Conservation (phyloP, 2,113 vertebrate species). For the Cyprinodon variegatus region DNA sequence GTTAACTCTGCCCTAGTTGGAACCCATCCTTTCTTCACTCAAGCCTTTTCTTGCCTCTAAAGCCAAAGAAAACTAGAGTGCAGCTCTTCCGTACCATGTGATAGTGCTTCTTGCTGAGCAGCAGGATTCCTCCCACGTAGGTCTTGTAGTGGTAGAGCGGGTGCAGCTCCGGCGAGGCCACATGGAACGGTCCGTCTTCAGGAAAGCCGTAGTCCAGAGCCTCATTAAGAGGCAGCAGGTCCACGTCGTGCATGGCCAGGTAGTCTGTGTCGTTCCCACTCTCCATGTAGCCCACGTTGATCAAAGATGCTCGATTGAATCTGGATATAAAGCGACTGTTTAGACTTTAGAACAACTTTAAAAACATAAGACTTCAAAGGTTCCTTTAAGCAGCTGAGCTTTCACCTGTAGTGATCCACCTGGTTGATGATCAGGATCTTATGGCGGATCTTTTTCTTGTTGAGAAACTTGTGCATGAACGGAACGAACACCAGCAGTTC, state of each 20-base stretch:
- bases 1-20: too few relatives aligned
- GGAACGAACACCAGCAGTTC: conserved; percentile 94
- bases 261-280: conserved; percentile 95
- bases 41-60: neutral
- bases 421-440: conserved; percentile 94
- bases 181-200: conserved; percentile 90
- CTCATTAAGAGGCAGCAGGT: conserved; percentile 92
- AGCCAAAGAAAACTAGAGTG: neutral
- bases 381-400: neutral
- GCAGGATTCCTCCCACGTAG: conserved; percentile 95
- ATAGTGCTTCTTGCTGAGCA: conserved; percentile 95
- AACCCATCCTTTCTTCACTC: neutral
- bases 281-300: conserved; percentile 94
- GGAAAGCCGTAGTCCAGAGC: conserved; percentile 94
- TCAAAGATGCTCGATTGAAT: conserved; percentile 94
- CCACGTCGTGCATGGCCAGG: conserved; percentile 97
- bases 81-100: conserved; percentile 75
- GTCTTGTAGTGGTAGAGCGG: conserved; percentile 97
- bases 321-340: conserved; percentile 65
- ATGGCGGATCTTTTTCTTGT: conserved; percentile 90
- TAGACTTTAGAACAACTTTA: neutral
- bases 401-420: conserved; percentile 93
- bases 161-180: conserved; percentile 95
- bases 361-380: neutral
- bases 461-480: conserved; percentile 92